Evolutionary conservation across 1,140 invertebrate genomes (phyloP).

Genomic region (Laodelphax striatellus): DNA sequence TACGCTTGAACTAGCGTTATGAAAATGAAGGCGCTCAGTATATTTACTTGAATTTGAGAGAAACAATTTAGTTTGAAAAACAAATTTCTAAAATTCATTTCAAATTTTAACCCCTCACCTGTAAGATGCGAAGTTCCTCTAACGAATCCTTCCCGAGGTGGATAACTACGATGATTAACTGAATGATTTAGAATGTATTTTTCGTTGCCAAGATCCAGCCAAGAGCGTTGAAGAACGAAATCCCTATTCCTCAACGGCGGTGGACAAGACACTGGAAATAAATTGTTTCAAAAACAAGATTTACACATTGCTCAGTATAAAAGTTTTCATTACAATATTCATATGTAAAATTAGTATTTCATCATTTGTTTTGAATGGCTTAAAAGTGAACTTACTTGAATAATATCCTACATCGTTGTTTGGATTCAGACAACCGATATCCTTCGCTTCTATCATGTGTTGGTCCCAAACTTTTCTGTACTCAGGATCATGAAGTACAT

Average conservation of each 20-base stretch:
- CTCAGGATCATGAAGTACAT: conserved; percentile 80
- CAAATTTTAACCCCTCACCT: conserved; percentile 28
- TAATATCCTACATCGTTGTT: conserved; percentile 91
- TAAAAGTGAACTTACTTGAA: conserved; percentile 58
- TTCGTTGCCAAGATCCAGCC: conserved; percentile 73
- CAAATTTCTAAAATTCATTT: too few species aligned
- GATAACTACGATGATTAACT: conserved; percentile 72
- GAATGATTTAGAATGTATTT: conserved; percentile 85
- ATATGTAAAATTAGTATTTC: too few species aligned
- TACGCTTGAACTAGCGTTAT: too few species aligned
- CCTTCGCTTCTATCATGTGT: conserved; percentile 71
- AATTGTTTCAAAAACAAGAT: too few species aligned
- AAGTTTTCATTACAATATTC: too few species aligned
- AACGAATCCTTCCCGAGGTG: conserved; percentile 68
- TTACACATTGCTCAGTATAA: too few species aligned
- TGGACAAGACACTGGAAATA: conserved; percentile 64
- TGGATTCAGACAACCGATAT: conserved; percentile 81
- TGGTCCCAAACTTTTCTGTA: conserved; percentile 82
- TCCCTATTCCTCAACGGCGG: conserved; percentile 80
- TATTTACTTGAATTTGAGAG: too few species aligned
- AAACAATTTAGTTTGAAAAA: too few species aligned
- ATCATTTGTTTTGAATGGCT: too few species aligned
- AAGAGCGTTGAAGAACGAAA: conserved; percentile 82
- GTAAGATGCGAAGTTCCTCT: conserved; percentile 47
- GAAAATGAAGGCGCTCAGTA: too few species aligned